phyloP scores from a whole-genome alignment of 2,113 vertebrate species.

The Genyomyrus donnyi region DNA sequence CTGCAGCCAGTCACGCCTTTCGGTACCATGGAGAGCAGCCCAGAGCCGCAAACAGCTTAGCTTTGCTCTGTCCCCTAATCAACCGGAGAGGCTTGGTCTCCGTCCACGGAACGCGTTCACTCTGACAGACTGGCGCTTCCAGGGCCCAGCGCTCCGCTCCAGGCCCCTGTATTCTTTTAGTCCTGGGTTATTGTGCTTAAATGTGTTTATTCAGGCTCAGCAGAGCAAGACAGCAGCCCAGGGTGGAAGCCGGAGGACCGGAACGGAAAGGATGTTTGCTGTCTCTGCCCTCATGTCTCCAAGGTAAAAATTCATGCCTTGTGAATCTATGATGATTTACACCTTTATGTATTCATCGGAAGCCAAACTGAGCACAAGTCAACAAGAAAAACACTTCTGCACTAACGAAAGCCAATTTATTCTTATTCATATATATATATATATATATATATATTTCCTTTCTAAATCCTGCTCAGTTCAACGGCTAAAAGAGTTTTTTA shows the following conservation, averaged over 20 bases:
- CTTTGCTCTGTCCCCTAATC: not conserved
- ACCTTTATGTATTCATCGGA: not conserved
- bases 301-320: not conserved
- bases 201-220: constrained; percentile 2
- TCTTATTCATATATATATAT: not conserved
- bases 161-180: not conserved
- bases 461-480: not conserved
- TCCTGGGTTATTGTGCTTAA: not conserved
- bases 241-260: not conserved
- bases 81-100: not conserved
- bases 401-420: not conserved
- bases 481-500: not conserved
- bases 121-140: not conserved
- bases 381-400: not conserved
- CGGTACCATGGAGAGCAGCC: not conserved
- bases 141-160: not conserved
- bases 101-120: not conserved
- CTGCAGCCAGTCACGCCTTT: not conserved
- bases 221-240: not conserved
- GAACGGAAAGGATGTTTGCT: not conserved
- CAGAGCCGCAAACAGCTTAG: not conserved
- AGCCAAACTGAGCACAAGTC: not conserved
- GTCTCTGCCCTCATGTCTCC: not conserved
- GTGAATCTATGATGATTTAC: not conserved
- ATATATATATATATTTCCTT: not conserved